phyloP scores from a whole-genome alignment of 2,888 invertebrate genomes.

The Ophion costatus region DNA sequence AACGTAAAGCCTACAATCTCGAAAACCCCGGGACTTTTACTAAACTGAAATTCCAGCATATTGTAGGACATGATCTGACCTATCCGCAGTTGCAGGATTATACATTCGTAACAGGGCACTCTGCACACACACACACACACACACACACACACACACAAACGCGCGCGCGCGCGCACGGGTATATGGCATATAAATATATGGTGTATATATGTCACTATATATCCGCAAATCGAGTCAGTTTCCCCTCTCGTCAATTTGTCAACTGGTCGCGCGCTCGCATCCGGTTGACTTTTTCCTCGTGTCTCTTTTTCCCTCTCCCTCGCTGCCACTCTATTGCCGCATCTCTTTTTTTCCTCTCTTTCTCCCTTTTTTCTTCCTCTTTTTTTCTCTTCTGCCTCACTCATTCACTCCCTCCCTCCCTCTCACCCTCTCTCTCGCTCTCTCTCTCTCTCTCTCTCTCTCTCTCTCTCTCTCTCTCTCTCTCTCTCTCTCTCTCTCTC shows the following conservation, averaged over 20 bases:
- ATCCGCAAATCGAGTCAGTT: conserved; percentile 66
- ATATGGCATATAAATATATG: not conserved
- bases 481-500: conserved; percentile 59
- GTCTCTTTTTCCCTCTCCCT: conserved; percentile 34
- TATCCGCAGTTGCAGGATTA: too few species aligned
- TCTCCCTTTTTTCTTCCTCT: too few species aligned
- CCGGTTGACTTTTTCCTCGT: conserved; percentile 38
- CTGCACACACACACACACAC: too few species aligned
- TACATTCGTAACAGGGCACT: too few species aligned
- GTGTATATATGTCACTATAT: conserved; percentile 44
- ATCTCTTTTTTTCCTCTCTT: not conserved
- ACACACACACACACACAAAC: too few species aligned
- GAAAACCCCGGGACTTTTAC: too few species aligned
- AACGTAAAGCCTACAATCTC: too few species aligned
- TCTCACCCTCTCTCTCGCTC: not conserved
- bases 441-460: conserved; percentile 53
- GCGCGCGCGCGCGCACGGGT: too few species aligned
- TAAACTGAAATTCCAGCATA: too few species aligned
- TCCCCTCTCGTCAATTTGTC: conserved; percentile 56
- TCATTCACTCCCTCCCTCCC: not conserved
- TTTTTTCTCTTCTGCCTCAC: too few species aligned
- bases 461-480: conserved; percentile 31
- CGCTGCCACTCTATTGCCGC: conserved; percentile 45
- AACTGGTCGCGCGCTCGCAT: conserved; percentile 58
- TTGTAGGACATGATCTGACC: too few species aligned